Percentiles rank a stretch among this genome's conserved stretches.
These are phyloP conservation scores for Nomia melanderi DNA, from an alignment of 1,140 invertebrate species.

Conservation along the genomic window DNA sequence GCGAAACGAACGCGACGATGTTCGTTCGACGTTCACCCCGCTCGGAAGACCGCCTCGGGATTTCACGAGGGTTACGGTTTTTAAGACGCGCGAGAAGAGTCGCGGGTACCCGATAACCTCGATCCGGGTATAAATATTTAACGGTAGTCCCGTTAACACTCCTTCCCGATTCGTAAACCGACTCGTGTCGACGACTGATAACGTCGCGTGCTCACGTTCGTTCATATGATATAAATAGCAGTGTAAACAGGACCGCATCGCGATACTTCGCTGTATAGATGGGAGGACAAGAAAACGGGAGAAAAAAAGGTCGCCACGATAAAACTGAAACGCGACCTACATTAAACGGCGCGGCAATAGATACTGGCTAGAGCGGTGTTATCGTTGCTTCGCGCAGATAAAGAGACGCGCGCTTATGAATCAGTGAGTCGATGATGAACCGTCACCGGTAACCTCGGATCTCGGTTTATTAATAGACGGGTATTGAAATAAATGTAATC, in stretches of 20 bases:
- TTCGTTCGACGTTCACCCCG: not conserved
- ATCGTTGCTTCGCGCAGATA: not conserved
- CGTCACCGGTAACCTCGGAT: not conserved
- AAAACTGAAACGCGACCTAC: constrained; percentile 21
- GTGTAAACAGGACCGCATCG: not conserved
- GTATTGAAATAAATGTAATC: not conserved
- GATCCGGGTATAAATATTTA: constrained; percentile 48
- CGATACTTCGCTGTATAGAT: not conserved
- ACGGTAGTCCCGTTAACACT: constrained; percentile 37
- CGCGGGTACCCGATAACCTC: constrained; percentile 33
- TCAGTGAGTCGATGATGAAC: not conserved
- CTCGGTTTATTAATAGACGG: not conserved
- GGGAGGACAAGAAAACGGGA: not conserved
- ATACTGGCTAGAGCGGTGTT: not conserved
- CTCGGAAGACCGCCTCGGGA: not conserved
- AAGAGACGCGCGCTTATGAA: constrained; percentile 14
- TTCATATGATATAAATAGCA: constrained; percentile 23
- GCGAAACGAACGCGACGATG: too few species aligned
- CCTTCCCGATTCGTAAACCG: constrained; percentile 40
- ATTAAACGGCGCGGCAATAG: not conserved
- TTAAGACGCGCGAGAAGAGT: not conserved
- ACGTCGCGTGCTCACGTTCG: constrained; percentile 5
- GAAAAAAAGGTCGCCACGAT: too few species aligned
- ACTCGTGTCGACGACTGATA: constrained; percentile 38
- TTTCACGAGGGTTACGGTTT: constrained; percentile 10